These are phyloP conservation scores for Perizoma flavofasciatum DNA, from an alignment of 2,888 invertebrate genomes.

Conservation along the genomic window DNA sequence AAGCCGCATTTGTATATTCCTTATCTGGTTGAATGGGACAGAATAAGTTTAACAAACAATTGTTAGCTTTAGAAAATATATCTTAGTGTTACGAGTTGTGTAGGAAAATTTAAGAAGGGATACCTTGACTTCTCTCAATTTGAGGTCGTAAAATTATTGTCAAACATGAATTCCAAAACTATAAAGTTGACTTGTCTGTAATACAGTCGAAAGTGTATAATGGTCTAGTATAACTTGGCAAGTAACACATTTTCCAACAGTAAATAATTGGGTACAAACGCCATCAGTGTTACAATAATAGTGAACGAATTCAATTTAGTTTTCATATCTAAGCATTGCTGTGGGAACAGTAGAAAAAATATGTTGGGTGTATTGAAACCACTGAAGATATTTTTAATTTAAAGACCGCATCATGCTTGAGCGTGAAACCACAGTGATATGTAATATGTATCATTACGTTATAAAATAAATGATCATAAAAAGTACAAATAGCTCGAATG, in stretches of 20 bases:
- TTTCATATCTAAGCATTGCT: not conserved
- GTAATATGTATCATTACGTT: constrained; percentile 56
- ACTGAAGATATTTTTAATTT: constrained; percentile 15
- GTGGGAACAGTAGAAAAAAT: constrained; percentile 10
- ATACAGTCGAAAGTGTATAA: constrained; percentile 25
- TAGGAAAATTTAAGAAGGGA: not conserved
- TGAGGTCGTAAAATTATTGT: not conserved
- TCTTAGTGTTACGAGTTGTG: constrained; percentile 2
- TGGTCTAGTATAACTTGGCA: constrained; percentile 19
- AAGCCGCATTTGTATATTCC: constrained; percentile 37
- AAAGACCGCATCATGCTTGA: constrained; percentile 24
- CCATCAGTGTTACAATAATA: constrained; percentile 33
- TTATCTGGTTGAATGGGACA: constrained; percentile 30
- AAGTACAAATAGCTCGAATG: constrained; percentile 50
- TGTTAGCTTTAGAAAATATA: constrained; percentile 15
- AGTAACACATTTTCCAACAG: constrained; percentile 30
- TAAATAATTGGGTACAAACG: constrained; percentile 40
- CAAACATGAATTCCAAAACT: not conserved
- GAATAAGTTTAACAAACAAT: constrained; percentile 19
- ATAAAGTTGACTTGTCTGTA: constrained; percentile 3
- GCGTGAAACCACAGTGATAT: constrained; percentile 38
- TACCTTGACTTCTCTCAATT: not conserved
- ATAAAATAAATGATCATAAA: constrained; percentile 53
- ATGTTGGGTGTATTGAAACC: not conserved
- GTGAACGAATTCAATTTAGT: constrained; percentile 29